Conservation (phyloP, 2,797 vertebrate genomes). For the Psittacula echo region DNA sequence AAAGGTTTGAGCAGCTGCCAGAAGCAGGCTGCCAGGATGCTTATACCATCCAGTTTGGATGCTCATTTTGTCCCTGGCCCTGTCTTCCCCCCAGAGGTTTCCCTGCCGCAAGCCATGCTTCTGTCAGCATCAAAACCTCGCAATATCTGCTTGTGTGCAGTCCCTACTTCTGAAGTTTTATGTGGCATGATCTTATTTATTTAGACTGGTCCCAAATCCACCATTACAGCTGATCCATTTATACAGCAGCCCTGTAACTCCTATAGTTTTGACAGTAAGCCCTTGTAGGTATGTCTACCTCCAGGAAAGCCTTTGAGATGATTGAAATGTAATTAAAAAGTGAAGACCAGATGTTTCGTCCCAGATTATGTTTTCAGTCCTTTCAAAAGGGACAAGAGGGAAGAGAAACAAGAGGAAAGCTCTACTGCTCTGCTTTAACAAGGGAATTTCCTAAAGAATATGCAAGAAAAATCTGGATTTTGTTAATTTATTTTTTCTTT, state of each 20-base stretch:
- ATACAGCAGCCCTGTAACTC: conserved; percentile 7
- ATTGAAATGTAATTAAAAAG: conserved; percentile 87
- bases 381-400: conserved; percentile 33
- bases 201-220: conserved; percentile 31
- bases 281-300: conserved; percentile 37
- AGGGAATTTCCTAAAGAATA: conserved; percentile 13
- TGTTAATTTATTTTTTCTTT: neutral
- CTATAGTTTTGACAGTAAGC: conserved; percentile 47
- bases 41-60: neutral
- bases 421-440: conserved; percentile 1
- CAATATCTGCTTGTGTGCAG: neutral
- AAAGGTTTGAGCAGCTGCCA: neutral
- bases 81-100: neutral
- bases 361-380: conserved; percentile 70
- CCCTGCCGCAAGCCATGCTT: neutral
- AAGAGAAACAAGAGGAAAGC: neutral
- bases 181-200: neutral
- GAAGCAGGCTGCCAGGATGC: neutral
- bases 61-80: neutral
- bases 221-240: conserved; percentile 25
- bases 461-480: conserved; percentile 16
- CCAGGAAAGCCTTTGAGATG: conserved; percentile 75
- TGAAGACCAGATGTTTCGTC: conserved; percentile 75
- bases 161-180: neutral
- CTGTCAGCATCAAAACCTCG: neutral